These are phyloP conservation scores for Heliconius erato DNA, from an alignment of 2,888 invertebrate genomes.

Conservation along the genomic window DNA sequence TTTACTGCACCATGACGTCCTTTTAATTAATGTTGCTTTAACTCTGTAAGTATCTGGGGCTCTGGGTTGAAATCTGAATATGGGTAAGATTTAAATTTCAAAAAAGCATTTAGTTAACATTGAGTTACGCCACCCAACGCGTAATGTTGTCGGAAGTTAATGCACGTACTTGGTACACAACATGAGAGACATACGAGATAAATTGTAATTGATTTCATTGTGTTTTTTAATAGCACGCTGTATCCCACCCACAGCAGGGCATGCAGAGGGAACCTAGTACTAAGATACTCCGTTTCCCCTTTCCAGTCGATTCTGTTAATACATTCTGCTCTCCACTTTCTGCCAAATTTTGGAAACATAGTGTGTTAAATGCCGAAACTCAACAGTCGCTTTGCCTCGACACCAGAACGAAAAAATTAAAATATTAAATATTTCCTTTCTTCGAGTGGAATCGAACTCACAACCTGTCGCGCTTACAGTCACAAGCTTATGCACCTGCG, in stretches of 20 bases:
- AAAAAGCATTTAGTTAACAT: neutral
- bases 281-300: neutral
- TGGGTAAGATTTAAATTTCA: neutral
- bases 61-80: slow-evolving; percentile 14
- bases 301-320: neutral
- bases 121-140: neutral
- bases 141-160: slow-evolving; percentile 2
- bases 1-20: neutral
- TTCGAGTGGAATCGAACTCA: no score
- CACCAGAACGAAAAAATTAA: no score
- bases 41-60: neutral
- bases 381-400: no score
- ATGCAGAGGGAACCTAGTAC: neutral
- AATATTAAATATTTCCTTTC: no score
- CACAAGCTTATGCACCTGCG: no score
- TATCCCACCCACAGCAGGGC: neutral
- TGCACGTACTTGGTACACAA: slow-evolving; percentile 4
- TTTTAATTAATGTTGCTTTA: neutral
- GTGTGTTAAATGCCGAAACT: no score
- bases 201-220: neutral
- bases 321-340: no score
- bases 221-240: neutral
- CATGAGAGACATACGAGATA: neutral
- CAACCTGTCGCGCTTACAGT: no score
- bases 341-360: no score